Evolutionary conservation across 1,140 invertebrate species (phyloP).

Genomic region (Lamellibrachia luymesi): DNA sequence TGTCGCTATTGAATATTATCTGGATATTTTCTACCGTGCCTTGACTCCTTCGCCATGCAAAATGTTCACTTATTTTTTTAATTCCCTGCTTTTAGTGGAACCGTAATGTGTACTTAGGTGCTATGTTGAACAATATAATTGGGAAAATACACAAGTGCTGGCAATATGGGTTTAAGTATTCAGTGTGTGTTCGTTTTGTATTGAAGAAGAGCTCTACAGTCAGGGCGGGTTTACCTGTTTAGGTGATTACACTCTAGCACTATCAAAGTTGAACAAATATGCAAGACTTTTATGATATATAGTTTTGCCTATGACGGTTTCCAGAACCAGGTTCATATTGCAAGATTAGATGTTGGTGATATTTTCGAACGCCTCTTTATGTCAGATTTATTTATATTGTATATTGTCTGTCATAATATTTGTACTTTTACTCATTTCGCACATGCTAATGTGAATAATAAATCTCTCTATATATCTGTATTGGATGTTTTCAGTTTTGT

Average conservation of each 20-base stretch:
- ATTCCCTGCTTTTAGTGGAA: neutral
- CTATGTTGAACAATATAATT: neutral
- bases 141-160: neutral
- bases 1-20: neutral
- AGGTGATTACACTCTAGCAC: neutral
- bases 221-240: neutral
- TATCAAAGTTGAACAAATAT: constrained; percentile 1
- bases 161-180: neutral
- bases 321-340: neutral
- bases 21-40: neutral
- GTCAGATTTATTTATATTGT: neutral
- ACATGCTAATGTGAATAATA: neutral
- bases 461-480: neutral
- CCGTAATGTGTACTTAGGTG: neutral
- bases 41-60: neutral
- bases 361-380: neutral
- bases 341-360: neutral
- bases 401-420: neutral
- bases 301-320: neutral
- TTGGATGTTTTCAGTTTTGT: neutral
- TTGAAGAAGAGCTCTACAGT: neutral
- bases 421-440: neutral
- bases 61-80: neutral
- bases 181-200: neutral
- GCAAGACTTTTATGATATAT: neutral